Evolutionary conservation across 2,797 vertebrate species (phyloP).

Genomic region (Syngnathus acus): DNA sequence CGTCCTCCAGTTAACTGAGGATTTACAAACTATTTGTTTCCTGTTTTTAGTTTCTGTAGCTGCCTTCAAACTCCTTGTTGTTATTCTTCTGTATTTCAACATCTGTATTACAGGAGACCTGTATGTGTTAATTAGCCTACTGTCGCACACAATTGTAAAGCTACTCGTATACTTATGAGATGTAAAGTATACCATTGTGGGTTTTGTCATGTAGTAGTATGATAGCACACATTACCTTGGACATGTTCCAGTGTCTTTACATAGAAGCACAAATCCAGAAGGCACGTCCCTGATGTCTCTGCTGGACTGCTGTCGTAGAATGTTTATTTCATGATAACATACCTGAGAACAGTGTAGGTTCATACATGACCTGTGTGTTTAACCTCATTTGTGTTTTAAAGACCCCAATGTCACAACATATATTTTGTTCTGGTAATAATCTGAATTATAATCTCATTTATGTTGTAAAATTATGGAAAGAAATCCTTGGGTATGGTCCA

Average conservation of each 20-base stretch:
- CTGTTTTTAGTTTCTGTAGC: slow-evolving; percentile 29
- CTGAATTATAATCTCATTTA: slow-evolving; percentile 6
- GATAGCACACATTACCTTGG: slow-evolving; percentile 27
- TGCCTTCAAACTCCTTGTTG: slow-evolving; percentile 31
- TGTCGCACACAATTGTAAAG: background rate
- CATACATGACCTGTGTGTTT: slow-evolving; percentile 31
- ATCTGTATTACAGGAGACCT: background rate
- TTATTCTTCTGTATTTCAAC: slow-evolving; percentile 29
- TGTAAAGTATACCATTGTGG: background rate
- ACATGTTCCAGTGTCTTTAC: slow-evolving; percentile 1
- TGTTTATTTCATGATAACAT: slow-evolving; percentile 28
- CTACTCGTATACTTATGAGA: background rate
- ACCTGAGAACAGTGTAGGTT: slow-evolving; percentile 21
- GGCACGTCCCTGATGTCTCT: slow-evolving; percentile 25
- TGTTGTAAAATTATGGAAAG: background rate
- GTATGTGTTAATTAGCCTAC: background rate
- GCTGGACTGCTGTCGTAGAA: slow-evolving; percentile 36
- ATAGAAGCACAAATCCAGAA: background rate
- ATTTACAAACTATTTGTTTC: slow-evolving; percentile 32
- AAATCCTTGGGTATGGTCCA: background rate
- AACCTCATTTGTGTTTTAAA: slow-evolving; percentile 41
- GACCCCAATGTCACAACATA: slow-evolving; percentile 19
- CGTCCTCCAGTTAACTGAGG: slow-evolving; percentile 19
- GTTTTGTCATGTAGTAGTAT: slow-evolving; percentile 14
- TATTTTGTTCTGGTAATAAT: background rate